Evolutionary conservation across 2,888 invertebrate genomes (phyloP).

Genomic region (Caenorhabditis wallacei): DNA sequence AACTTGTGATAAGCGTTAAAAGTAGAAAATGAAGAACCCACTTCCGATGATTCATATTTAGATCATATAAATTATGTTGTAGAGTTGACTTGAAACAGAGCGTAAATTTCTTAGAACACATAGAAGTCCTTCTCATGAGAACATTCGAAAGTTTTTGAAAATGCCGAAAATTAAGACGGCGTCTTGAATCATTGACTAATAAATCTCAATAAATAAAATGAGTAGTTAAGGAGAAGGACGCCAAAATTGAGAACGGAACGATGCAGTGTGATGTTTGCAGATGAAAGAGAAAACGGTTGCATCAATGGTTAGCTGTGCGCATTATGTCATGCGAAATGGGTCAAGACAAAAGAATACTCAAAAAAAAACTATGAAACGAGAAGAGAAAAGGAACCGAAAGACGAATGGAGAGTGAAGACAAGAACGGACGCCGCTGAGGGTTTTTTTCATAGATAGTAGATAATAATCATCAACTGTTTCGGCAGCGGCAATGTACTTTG

Average conservation of each 20-base stretch:
- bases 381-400: conserved; percentile 9
- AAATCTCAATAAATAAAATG: conserved; percentile 34
- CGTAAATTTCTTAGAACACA: neutral
- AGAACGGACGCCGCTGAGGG: conserved; percentile 8
- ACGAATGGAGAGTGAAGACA: conserved; percentile 19
- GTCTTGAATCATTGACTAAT: neutral
- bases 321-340: conserved; percentile 64
- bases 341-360: conserved; percentile 56
- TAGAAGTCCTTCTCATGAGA: too few relatives aligned
- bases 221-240: conserved; percentile 11
- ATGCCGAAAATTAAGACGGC: neutral
- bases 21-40: conserved; percentile 14
- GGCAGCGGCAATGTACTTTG: conserved; percentile 4
- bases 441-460: conserved; percentile 31
- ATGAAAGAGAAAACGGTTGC: conserved; percentile 54
- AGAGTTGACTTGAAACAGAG: conserved; percentile 1
- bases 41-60: conserved; percentile 20
- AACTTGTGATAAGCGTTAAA: conserved; percentile 37
- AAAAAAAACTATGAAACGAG: conserved; percentile 35
- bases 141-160: too few relatives aligned
- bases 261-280: conserved; percentile 35
- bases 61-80: neutral
- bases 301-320: conserved; percentile 48
- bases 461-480: conserved; percentile 23
- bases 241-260: conserved; percentile 6